These are phyloP conservation scores for Plebejus melissa DNA, from an alignment of 2,888 invertebrate species.

Conservation along the genomic window DNA sequence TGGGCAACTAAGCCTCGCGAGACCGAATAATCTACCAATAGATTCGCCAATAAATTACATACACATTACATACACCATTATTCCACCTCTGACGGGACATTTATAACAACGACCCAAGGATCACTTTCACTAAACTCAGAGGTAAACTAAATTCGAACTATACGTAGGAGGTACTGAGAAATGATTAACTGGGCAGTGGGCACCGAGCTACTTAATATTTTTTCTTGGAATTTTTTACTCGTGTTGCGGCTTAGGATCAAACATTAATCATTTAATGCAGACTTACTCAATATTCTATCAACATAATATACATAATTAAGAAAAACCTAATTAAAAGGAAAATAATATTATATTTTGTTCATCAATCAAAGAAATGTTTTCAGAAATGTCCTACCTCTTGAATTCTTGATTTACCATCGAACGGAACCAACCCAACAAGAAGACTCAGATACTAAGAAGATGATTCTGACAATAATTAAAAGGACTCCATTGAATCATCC, in stretches of 20 bases:
- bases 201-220: background rate
- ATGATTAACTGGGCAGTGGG: background rate
- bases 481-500: background rate
- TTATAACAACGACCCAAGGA: too few relatives aligned
- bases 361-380: too few relatives aligned
- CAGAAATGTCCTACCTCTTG: too few relatives aligned
- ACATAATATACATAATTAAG: background rate
- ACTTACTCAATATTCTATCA: background rate
- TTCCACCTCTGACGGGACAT: too few relatives aligned
- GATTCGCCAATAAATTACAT: background rate
- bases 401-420: too few relatives aligned
- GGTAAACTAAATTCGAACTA: background rate
- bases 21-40: background rate
- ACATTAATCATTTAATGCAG: background rate
- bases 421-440: too few relatives aligned
- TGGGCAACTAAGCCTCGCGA: background rate
- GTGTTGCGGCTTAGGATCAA: background rate
- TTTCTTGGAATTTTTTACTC: background rate
- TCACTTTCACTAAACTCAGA: too few relatives aligned
- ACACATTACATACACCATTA: background rate
- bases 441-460: too few relatives aligned
- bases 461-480: too few relatives aligned
- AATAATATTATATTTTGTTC: background rate
- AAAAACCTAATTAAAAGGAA: background rate
- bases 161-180: background rate